Percentiles rank a stretch among this genome's conserved stretches.
These are phyloP conservation scores for Oryzias woworae DNA, from an alignment of 2,113 vertebrate genomes.

Conservation along the genomic window DNA sequence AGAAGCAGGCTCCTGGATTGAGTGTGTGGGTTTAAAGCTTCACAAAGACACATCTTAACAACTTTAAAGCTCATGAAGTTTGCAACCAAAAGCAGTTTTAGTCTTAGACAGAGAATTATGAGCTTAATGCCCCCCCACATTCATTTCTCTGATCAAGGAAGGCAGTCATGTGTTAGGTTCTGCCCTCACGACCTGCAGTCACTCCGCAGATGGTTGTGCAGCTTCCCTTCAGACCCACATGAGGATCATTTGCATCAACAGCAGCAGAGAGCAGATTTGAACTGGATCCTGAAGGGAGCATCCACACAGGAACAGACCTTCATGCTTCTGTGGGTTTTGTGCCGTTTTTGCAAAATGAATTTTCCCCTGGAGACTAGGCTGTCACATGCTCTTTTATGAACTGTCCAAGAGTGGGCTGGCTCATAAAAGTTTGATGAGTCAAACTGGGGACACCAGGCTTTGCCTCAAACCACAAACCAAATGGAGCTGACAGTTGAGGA, in stretches of 20 bases:
- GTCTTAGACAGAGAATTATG: too few relatives aligned
- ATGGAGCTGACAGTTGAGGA: too few relatives aligned
- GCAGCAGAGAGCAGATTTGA: slow-evolving; percentile 5
- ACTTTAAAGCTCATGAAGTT: too few relatives aligned
- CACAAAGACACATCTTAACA: too few relatives aligned
- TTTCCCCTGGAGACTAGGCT: slow-evolving; percentile 25
- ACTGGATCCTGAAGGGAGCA: background rate
- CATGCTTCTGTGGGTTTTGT: background rate
- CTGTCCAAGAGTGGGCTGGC: slow-evolving; percentile 15
- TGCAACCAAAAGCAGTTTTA: too few relatives aligned
- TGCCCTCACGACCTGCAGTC: slow-evolving; percentile 5
- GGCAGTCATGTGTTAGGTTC: slow-evolving; percentile 28
- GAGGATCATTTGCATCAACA: slow-evolving; percentile 26
- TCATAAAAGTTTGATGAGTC: slow-evolving; percentile 10
- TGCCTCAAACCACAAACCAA: background rate
- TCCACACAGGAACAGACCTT: slow-evolving; percentile 3
- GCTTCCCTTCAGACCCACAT: slow-evolving; percentile 11
- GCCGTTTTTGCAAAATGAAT: slow-evolving; percentile 26
- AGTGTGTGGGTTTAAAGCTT: too few relatives aligned
- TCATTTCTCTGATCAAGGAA: slow-evolving; percentile 34
- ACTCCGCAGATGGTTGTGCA: background rate
- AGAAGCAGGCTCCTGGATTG: too few relatives aligned
- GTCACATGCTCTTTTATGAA: slow-evolving; percentile 1
- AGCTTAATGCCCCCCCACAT: slow-evolving; percentile 9
- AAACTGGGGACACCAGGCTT: slow-evolving; percentile 1